Percentiles rank a stretch among this genome's conserved stretches.
These are phyloP conservation scores for Pachypeltis micranthus DNA, from an alignment of 1,140 invertebrate genomes.

Conservation along the genomic window DNA sequence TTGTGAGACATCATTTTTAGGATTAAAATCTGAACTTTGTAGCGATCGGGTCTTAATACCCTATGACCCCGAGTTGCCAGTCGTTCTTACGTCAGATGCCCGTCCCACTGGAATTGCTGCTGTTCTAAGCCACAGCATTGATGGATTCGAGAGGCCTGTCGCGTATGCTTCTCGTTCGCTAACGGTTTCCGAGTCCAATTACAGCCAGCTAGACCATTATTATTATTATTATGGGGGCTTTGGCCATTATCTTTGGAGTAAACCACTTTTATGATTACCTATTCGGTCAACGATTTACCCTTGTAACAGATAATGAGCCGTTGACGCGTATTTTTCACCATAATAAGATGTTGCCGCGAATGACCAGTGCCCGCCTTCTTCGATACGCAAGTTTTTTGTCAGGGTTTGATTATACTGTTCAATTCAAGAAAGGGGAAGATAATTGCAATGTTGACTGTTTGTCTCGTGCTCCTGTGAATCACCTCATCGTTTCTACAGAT, in stretches of 20 bases:
- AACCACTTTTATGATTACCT: neutral
- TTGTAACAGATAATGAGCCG: neutral
- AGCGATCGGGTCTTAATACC: too few species aligned
- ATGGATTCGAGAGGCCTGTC: too few species aligned
- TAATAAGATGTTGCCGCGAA: neutral
- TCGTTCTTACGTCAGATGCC: too few species aligned
- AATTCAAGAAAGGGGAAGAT: neutral
- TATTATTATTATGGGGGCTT: too few species aligned
- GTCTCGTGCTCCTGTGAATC: constrained; percentile 5
- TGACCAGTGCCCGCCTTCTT: neutral
- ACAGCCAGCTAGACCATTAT: too few species aligned
- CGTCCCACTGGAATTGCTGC: too few species aligned
- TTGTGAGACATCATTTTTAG: too few species aligned
- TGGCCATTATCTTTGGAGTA: neutral
- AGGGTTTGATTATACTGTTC: neutral
- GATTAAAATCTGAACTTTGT: too few species aligned
- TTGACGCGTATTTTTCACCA: neutral
- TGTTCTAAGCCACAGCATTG: too few species aligned
- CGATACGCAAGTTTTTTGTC: neutral
- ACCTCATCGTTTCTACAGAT: neutral
- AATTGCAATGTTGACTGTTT: constrained; percentile 26
- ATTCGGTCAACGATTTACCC: neutral
- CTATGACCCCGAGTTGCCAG: too few species aligned
- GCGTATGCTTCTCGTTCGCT: too few species aligned
- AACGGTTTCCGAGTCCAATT: neutral